These are phyloP conservation scores for Trematocara macrostoma DNA, from an alignment of 2,113 vertebrate species.

Conservation along the genomic window DNA sequence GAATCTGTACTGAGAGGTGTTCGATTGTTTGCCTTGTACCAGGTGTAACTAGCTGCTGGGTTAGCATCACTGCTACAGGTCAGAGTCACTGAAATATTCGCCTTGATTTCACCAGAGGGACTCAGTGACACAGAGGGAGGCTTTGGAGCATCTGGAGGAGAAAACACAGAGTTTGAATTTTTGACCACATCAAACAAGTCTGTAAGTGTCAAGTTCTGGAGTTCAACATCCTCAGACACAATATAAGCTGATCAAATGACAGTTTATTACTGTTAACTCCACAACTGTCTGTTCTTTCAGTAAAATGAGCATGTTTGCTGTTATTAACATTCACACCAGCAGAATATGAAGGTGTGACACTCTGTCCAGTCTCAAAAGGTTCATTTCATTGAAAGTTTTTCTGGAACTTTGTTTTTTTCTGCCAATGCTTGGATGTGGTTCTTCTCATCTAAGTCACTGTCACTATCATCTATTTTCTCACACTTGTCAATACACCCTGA, in stretches of 20 bases:
- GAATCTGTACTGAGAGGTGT: not conserved
- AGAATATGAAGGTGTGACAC: not conserved
- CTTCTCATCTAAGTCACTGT: not conserved
- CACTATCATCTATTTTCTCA: not conserved
- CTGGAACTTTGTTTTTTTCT: not conserved
- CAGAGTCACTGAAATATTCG: not conserved
- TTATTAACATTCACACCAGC: not conserved
- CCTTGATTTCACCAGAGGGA: not conserved
- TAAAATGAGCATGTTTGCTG: not conserved
- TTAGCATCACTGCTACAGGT: not conserved
- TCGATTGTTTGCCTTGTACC: not conserved
- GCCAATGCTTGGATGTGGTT: not conserved
- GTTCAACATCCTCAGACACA: not conserved
- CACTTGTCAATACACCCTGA: not conserved
- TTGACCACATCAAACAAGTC: not conserved
- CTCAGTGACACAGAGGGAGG: not conserved
- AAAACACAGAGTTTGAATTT: not conserved
- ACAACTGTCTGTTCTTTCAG: not conserved
- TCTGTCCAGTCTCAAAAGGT: not conserved
- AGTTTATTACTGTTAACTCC: not conserved
- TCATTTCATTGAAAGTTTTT: not conserved
- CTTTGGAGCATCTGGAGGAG: not conserved
- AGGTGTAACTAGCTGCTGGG: not conserved
- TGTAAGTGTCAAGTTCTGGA: rapidly evolving
- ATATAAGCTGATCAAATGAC: not conserved